Percentiles rank a stretch among this genome's conserved stretches.
These are phyloP conservation scores for Apis mellifera DNA, from an alignment of 1,140 invertebrate species.

Conservation along the genomic window Amel_HAv3.1 CM009936.2:17365001-17365500, in stretches of 20 bases:
- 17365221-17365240: conserved; percentile 78
- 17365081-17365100: conserved; percentile 71
- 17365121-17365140: conserved; percentile 74
- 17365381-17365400: conserved; percentile 63
- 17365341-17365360: conserved; percentile 53
- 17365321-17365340: background rate
- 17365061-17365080: conserved; percentile 71
- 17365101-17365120: conserved; percentile 73
- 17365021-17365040: background rate
- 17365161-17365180: conserved; percentile 79
- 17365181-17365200: conserved; percentile 78
- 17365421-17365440: conserved; percentile 18
- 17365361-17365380: conserved; percentile 39
- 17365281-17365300: conserved; percentile 77
- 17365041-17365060: conserved; percentile 70
- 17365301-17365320: conserved; percentile 8
- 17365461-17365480: too few relatives aligned
- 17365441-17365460: background rate
- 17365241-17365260: conserved; percentile 81
- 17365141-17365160: conserved; percentile 75
- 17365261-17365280: conserved; percentile 78
- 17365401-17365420: conserved; percentile 50
- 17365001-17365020: background rate
- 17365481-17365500: background rate
- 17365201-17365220: conserved; percentile 79